phyloP scores from a whole-genome alignment of 1,140 invertebrate genomes.

The Bombus breviceps region DNA sequence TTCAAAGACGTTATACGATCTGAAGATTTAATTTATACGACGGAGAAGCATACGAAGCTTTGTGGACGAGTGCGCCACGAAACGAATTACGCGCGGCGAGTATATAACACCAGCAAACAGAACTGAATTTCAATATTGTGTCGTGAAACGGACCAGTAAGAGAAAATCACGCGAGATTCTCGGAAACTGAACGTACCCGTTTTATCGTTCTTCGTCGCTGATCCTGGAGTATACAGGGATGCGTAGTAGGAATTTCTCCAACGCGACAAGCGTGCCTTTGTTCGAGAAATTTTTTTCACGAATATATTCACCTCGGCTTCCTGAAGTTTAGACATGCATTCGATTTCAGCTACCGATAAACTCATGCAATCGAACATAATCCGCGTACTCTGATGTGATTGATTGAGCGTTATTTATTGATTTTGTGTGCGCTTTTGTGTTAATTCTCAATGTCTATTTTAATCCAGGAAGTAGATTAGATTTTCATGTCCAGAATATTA shows the following conservation, averaged over 20 bases:
- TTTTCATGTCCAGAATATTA: background rate
- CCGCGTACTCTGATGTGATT: background rate
- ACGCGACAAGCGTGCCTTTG: conserved; percentile 21
- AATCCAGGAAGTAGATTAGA: background rate
- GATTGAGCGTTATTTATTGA: background rate
- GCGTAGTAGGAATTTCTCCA: conserved; percentile 42
- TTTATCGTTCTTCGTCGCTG: conserved; percentile 6
- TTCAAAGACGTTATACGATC: background rate
- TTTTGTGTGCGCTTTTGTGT: background rate
- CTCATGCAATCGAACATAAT: background rate
- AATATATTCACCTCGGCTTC: background rate
- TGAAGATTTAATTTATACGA: conserved; percentile 56
- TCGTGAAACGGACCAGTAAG: conserved; percentile 16
- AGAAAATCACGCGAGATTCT: conserved; percentile 51
- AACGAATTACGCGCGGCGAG: conserved; percentile 57
- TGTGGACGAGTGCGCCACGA: conserved; percentile 28
- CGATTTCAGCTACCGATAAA: background rate
- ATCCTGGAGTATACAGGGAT: background rate
- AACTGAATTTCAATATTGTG: conserved; percentile 62
- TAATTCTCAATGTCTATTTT: background rate
- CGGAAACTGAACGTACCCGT: conserved; percentile 27
- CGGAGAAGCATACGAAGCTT: conserved; percentile 13
- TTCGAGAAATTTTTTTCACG: conserved; percentile 38
- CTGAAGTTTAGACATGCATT: background rate
- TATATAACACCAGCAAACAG: conserved; percentile 49